Evolutionary conservation across 2,113 vertebrate genomes (phyloP).

Genomic region (Miniopterus natalensis): DNA sequence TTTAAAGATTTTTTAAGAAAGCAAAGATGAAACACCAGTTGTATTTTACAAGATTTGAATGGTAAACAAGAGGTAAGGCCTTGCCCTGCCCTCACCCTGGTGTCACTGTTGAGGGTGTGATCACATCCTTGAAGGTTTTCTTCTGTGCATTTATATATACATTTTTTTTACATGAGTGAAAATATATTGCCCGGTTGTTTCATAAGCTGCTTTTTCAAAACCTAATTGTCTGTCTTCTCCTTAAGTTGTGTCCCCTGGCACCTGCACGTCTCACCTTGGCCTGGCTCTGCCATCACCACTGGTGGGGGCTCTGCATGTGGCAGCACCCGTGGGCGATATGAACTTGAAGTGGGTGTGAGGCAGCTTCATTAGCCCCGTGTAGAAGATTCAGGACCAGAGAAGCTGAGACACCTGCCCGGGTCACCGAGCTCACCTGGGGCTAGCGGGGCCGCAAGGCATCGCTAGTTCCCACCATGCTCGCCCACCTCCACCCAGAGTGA

Average conservation of each 20-base stretch:
- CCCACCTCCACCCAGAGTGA: not conserved
- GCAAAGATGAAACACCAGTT: not conserved
- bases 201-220: not conserved
- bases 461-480: fast-evolving
- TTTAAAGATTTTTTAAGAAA: too few relatives aligned
- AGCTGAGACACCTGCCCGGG: not conserved
- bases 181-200: not conserved
- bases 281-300: not conserved
- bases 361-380: fast-evolving
- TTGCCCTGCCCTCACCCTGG: not conserved
- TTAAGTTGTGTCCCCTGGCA: fast-evolving
- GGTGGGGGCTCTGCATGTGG: not conserved
- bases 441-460: fast-evolving
- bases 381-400: not conserved
- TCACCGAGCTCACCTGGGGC: fast-evolving
- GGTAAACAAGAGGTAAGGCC: not conserved
- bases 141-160: not conserved
- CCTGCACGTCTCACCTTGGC: not conserved
- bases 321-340: fast-evolving
- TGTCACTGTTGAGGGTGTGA: too few relatives aligned
- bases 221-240: not conserved
- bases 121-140: not conserved
- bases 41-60: not conserved
- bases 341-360: not conserved
- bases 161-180: not conserved